Evolutionary conservation across 2,113 vertebrate genomes (phyloP).

Genomic region (Carlito syrichta): DNA sequence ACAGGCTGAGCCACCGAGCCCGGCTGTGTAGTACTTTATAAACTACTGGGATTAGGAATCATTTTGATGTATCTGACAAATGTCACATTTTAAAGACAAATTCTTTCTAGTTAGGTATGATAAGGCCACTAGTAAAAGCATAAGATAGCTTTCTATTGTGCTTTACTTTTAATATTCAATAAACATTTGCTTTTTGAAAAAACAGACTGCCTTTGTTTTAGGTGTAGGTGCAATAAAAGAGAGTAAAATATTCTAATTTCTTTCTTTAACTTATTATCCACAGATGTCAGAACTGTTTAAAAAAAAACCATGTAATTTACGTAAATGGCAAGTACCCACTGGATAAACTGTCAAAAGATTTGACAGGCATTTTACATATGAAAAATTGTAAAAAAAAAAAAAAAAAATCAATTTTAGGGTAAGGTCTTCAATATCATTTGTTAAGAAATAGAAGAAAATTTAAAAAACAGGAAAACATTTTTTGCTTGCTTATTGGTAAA

Average conservation of each 20-base stretch:
- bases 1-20: too few relatives aligned
- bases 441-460: slow-evolving; percentile 12
- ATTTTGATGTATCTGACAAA: background rate
- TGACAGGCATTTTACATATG: background rate
- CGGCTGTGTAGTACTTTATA: background rate
- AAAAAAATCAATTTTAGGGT: background rate
- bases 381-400: slow-evolving; percentile 21
- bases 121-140: background rate
- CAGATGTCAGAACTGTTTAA: background rate
- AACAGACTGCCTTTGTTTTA: background rate
- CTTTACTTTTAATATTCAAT: background rate
- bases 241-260: background rate
- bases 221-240: background rate
- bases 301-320: background rate
- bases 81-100: background rate
- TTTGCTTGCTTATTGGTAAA: background rate
- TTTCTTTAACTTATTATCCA: slow-evolving; percentile 5
- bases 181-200: slow-evolving; percentile 5
- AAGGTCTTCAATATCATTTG: background rate
- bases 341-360: background rate
- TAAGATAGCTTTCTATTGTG: background rate
- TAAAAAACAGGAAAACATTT: background rate
- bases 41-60: background rate
- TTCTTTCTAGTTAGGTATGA: background rate
- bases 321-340: background rate